A percentile compares a stretch with the other conserved stretches of the same genome.
phyloP scores from a whole-genome alignment of 2,113 vertebrate species.

The Catharus fuscescens region DNA sequence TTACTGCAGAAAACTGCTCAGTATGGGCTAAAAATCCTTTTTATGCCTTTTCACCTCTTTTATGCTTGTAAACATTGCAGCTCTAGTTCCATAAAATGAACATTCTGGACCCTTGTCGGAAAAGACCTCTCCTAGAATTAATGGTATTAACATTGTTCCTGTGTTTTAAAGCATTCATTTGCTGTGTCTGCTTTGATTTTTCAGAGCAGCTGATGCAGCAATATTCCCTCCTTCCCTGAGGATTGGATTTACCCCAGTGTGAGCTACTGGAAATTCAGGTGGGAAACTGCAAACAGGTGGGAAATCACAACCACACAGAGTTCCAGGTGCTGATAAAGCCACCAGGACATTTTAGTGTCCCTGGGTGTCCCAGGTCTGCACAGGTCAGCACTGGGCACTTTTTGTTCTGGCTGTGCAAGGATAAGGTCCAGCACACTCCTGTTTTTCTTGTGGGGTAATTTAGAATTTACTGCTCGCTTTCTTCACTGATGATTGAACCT shows the following conservation, averaged over 20 bases:
- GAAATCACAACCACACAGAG: background rate
- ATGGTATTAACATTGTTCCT: background rate
- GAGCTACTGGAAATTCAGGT: background rate
- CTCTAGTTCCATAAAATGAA: background rate
- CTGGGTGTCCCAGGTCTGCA: background rate
- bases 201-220: background rate
- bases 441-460: background rate
- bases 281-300: background rate
- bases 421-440: background rate
- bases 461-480: background rate
- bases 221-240: background rate
- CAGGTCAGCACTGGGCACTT: background rate
- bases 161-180: background rate
- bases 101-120: background rate
- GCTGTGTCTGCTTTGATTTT: background rate
- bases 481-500: background rate
- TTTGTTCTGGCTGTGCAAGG: constrained; percentile 50
- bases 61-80: background rate
- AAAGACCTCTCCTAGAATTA: background rate
- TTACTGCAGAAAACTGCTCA: background rate
- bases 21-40: background rate
- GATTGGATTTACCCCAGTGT: background rate
- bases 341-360: background rate
- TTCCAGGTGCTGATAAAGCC: background rate
- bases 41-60: background rate